These are phyloP conservation scores for Indri indri DNA, from an alignment of 2,113 vertebrate genomes.

Conservation along the genomic window DNA sequence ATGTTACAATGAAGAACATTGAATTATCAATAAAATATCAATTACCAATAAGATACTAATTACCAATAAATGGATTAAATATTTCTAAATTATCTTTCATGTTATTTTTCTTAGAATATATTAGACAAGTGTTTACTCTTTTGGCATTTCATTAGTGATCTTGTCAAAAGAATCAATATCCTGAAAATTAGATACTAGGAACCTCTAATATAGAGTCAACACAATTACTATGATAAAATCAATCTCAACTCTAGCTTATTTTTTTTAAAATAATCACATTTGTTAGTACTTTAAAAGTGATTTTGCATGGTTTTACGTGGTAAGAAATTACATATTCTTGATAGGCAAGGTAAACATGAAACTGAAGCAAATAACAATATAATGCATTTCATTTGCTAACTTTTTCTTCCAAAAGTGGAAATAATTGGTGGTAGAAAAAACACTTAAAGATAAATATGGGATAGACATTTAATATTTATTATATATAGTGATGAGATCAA, in stretches of 20 bases:
- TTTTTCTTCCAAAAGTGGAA: not conserved
- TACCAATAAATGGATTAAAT: not conserved
- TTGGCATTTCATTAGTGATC: not conserved
- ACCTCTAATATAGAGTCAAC: not conserved
- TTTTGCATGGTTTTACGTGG: not conserved
- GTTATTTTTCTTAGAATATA: not conserved
- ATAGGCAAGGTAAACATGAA: not conserved
- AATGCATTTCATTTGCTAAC: not conserved
- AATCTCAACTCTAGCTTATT: not conserved
- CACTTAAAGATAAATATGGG: not conserved
- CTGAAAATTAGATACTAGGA: not conserved
- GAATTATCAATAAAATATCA: not conserved
- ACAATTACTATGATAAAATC: not conserved
- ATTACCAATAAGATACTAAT: not conserved
- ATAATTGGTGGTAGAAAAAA: not conserved
- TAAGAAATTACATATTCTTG: not conserved
- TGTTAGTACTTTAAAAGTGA: not conserved
- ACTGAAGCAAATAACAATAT: not conserved
- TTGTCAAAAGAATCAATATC: not conserved
- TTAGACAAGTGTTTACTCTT: not conserved
- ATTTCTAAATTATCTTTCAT: not conserved
- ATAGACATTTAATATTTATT: not conserved
- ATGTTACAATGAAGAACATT: not conserved
- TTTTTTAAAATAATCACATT: not conserved
- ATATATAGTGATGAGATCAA: not conserved